phyloP scores from a whole-genome alignment of 2,113 vertebrate species.

The Istiophorus platypterus region DNA sequence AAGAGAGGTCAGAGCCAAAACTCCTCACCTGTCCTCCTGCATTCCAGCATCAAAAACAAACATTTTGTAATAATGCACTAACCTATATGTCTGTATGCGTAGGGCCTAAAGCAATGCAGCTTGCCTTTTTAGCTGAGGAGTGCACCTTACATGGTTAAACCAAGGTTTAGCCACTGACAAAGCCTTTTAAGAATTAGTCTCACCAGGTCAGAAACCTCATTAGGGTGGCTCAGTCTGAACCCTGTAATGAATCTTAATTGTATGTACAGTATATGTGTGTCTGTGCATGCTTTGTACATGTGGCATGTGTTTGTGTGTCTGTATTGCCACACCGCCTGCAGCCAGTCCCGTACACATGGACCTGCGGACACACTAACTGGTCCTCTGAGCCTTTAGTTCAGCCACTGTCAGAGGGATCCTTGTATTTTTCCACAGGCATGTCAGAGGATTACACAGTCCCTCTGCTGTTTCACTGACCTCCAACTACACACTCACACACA shows the following conservation, averaged over 20 bases:
- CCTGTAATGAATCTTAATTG: conserved; percentile 38
- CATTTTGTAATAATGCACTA: conserved; percentile 54
- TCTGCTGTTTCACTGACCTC: conserved; percentile 73
- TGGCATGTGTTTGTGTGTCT: conserved; percentile 41
- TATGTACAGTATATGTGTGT: conserved; percentile 34
- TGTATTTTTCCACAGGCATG: conserved; percentile 82
- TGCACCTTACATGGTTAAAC: conserved; percentile 67
- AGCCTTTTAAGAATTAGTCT: conserved; percentile 72
- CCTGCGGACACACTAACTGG: conserved; percentile 67
- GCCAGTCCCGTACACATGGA: conserved; percentile 32
- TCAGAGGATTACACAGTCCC: conserved; percentile 81
- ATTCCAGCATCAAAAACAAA: conserved; percentile 56
- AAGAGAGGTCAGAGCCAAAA: conserved; percentile 64
- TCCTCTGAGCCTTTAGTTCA: conserved; percentile 66
- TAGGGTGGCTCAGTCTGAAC: conserved; percentile 40
- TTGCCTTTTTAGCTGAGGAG: conserved; percentile 44
- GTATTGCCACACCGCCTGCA: conserved; percentile 32
- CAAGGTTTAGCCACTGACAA: conserved; percentile 64
- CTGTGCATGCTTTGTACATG: conserved; percentile 30
- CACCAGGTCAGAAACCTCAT: conserved; percentile 70
- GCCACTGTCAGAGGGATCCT: conserved; percentile 76
- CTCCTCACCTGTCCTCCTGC: conserved; percentile 54
- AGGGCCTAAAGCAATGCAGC: conserved; percentile 44
- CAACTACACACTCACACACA: conserved; percentile 34
- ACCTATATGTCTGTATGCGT: conserved; percentile 29